These are phyloP conservation scores for Panurus biarmicus DNA, from an alignment of 2,113 vertebrate species.

Conservation along the genomic window DNA sequence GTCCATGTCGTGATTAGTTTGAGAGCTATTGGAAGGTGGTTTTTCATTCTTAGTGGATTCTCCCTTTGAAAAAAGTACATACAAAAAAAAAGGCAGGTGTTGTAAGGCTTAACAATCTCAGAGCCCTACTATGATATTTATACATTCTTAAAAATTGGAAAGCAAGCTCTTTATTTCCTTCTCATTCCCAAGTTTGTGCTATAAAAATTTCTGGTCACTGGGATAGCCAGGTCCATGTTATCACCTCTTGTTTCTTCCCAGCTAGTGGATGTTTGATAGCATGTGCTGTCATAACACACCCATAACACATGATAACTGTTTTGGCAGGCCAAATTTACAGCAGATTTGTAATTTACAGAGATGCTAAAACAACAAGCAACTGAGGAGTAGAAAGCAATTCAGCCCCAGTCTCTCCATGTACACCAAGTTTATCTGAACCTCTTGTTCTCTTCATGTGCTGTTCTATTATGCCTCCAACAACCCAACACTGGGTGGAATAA, in stretches of 20 bases:
- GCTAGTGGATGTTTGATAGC: not conserved
- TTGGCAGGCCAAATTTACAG: not conserved
- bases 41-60: not conserved
- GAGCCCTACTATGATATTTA: not conserved
- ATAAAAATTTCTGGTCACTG: not conserved
- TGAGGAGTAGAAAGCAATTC: not conserved
- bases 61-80: not conserved
- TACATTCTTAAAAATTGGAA: not conserved
- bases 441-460: not conserved
- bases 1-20: constrained; percentile 65
- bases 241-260: not conserved
- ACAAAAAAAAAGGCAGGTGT: not conserved
- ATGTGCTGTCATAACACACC: not conserved
- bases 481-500: not conserved
- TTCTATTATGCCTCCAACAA: not conserved
- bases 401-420: not conserved
- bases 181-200: not conserved
- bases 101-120: not conserved
- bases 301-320: not conserved
- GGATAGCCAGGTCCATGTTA: not conserved
- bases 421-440: not conserved
- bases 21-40: constrained; percentile 64
- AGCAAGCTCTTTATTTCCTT: not conserved
- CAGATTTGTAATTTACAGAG: not conserved
- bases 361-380: not conserved